Percentiles rank a stretch among this genome's conserved stretches.
Conservation (phyloP, 2,797 vertebrate species). For the Silurus aristotelis region DNA sequence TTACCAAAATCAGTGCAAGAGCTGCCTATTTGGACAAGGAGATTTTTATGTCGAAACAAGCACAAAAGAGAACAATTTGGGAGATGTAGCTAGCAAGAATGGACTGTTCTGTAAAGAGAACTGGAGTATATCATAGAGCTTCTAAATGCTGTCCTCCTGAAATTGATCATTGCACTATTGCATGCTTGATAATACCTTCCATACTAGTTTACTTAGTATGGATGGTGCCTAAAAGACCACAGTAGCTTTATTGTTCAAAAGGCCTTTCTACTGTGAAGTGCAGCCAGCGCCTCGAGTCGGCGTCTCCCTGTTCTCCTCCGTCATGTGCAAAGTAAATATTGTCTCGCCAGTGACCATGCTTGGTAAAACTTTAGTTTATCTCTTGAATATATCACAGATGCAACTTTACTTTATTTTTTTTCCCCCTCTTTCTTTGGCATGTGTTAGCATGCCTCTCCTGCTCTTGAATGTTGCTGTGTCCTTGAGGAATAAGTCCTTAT, state of each 20-base stretch:
- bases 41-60: background rate
- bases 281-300: background rate
- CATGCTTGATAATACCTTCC: background rate
- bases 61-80: background rate
- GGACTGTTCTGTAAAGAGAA: background rate
- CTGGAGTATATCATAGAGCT: background rate
- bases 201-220: background rate
- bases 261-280: background rate
- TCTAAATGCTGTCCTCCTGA: background rate
- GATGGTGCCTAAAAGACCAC: background rate
- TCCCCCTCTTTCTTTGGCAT: background rate
- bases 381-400: background rate
- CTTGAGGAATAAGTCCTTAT: slow-evolving; percentile 18
- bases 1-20: background rate
- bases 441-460: background rate
- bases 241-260: background rate
- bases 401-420: background rate
- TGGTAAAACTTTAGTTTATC: slow-evolving; percentile 22
- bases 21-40: background rate
- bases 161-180: background rate
- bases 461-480: background rate
- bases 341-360: slow-evolving; percentile 41
- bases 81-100: background rate
- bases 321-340: slow-evolving; percentile 40
- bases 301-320: slow-evolving; percentile 11